phyloP scores from a whole-genome alignment of 2,888 invertebrate species.

The Syrista parreyssii region DNA sequence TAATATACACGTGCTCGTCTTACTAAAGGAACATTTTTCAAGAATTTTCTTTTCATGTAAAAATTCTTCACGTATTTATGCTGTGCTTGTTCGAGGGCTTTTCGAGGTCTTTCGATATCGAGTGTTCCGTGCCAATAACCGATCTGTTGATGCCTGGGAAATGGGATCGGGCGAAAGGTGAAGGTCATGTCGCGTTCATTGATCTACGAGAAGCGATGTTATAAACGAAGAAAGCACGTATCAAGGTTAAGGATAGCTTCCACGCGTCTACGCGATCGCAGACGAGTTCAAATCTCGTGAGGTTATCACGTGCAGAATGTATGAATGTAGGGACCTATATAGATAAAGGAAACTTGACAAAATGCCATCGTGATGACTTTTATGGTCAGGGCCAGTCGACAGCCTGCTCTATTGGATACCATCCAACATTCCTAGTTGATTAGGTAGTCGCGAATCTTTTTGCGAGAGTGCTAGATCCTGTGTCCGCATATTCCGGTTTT shows the following conservation, averaged over 20 bases:
- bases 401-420: slow-evolving; percentile 8
- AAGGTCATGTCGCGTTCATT: neutral
- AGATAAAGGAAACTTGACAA: slow-evolving; percentile 46
- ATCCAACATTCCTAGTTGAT: neutral
- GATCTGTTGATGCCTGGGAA: too few species aligned
- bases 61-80: neutral
- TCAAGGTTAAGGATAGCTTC: neutral
- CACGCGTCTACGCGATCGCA: neutral
- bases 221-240: neutral
- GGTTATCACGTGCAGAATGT: slow-evolving; percentile 33
- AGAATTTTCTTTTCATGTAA: neutral
- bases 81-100: neutral
- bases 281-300: slow-evolving; percentile 18
- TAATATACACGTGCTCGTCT: neutral
- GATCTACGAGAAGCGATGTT: too few species aligned
- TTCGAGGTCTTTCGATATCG: too few species aligned
- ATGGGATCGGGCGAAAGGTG: neutral
- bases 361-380: slow-evolving; percentile 54
- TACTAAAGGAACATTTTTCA: neutral
- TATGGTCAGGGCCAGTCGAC: slow-evolving; percentile 51
- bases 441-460: neutral
- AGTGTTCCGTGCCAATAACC: neutral
- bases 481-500: neutral
- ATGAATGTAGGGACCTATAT: slow-evolving; percentile 26
- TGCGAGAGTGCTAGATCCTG: neutral